Evolutionary conservation across 2,113 vertebrate species (phyloP).

Genomic region (Chaenocephalus aceratus): DNA sequence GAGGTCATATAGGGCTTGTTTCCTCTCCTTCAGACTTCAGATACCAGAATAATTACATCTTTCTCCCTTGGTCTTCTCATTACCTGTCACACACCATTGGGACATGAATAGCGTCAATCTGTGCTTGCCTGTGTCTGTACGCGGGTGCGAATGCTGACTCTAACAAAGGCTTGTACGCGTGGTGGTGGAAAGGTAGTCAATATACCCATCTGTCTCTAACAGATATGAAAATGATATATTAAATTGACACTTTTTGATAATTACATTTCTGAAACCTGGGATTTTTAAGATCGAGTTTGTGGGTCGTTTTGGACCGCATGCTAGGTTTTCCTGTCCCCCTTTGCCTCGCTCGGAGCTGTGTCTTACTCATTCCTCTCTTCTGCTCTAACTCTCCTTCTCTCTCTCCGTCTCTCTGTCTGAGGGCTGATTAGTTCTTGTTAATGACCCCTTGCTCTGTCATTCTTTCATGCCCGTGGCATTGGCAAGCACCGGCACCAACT

Average conservation of each 20-base stretch:
- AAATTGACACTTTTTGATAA: neutral
- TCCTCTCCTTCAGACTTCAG: conserved; percentile 36
- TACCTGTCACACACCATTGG: conserved; percentile 48
- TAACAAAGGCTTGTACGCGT: conserved; percentile 14
- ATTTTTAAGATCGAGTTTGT: conserved; percentile 25
- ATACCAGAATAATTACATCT: conserved; percentile 50
- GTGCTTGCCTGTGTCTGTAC: conserved; percentile 1
- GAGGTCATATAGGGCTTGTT: conserved; percentile 36
- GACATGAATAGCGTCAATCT: conserved; percentile 36
- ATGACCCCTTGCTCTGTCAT: conserved; percentile 70
- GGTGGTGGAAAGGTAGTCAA: conserved; percentile 7
- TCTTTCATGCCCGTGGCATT: conserved; percentile 57
- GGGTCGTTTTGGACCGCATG: conserved; percentile 9
- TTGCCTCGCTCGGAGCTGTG: conserved; percentile 15
- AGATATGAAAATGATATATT: conserved; percentile 13
- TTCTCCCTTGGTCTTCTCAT: conserved; percentile 43
- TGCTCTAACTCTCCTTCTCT: conserved; percentile 8
- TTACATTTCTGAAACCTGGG: neutral
- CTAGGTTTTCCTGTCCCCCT: conserved; percentile 3
- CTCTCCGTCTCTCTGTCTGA: conserved; percentile 42
- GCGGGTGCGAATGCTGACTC: conserved; percentile 22
- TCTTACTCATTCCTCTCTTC: conserved; percentile 31
- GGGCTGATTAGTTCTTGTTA: conserved; percentile 72
- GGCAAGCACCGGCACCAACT: conserved; percentile 33
- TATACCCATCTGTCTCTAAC: conserved; percentile 14